Percentiles rank a stretch among this genome's conserved stretches.
These are phyloP conservation scores for Xyrauchen texanus DNA, from an alignment of 2,113 vertebrate species.

Conservation along the genomic window DNA sequence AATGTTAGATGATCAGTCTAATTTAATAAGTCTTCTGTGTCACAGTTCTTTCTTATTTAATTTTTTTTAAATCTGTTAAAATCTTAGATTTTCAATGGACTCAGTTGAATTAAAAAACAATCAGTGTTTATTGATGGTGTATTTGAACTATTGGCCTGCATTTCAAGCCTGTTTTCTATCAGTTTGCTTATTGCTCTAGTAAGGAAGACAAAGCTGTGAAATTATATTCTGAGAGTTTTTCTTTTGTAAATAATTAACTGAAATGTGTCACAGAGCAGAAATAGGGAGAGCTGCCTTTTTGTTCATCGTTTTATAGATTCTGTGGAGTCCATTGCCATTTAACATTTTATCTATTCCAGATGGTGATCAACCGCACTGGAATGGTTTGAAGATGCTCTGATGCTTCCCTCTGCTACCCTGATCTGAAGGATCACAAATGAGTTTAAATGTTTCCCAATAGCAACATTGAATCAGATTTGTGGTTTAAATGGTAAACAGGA, in stretches of 20 bases:
- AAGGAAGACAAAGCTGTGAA: not conserved
- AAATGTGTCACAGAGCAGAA: slow-evolving; percentile 8
- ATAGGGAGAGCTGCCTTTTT: not conserved
- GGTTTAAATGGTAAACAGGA: slow-evolving; percentile 19
- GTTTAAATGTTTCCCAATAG: slow-evolving; percentile 14
- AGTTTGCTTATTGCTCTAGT: slow-evolving; percentile 7
- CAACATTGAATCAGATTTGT: slow-evolving; percentile 13
- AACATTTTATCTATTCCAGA: slow-evolving; percentile 9
- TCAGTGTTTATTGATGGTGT: not conserved
- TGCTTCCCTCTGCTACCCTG: slow-evolving; percentile 1
- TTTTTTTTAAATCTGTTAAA: too few relatives aligned
- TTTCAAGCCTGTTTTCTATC: too few relatives aligned
- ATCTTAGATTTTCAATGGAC: not conserved
- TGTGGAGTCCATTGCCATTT: not conserved
- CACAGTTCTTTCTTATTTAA: not conserved
- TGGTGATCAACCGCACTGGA: not conserved
- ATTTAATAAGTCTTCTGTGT: not conserved
- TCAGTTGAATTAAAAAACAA: not conserved
- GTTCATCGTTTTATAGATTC: slow-evolving; percentile 16
- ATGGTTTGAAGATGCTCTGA: not conserved
- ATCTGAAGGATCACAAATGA: not conserved
- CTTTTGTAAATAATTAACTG: slow-evolving; percentile 32
- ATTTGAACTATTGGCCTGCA: not conserved
- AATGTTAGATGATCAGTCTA: slow-evolving; percentile 10
- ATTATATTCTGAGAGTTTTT: slow-evolving; percentile 11